Conservation (phyloP, 2,113 vertebrate genomes). For the Tursiops truncatus region DNA sequence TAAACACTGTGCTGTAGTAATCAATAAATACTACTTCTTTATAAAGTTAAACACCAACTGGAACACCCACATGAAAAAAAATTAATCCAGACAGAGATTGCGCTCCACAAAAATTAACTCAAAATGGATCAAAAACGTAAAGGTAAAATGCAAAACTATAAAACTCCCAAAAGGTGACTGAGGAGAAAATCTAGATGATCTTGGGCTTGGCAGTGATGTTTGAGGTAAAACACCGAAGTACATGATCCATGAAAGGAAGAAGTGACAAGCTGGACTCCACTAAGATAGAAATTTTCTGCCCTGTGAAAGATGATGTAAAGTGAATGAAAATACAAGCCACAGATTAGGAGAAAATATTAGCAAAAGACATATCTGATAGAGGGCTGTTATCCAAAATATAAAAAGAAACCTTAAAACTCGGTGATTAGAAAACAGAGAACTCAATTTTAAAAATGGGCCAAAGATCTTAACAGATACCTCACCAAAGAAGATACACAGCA, state of each 20-base stretch:
- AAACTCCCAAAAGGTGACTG: background rate
- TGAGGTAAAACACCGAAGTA: background rate
- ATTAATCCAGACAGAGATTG: background rate
- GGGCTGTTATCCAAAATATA: background rate
- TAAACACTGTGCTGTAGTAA: background rate
- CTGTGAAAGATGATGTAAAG: background rate
- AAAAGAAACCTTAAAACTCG: background rate
- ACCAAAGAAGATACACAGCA: background rate
- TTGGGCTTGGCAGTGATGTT: background rate
- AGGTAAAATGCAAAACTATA: background rate
- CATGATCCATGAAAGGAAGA: background rate
- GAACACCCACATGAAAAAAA: background rate
- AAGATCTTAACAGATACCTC: background rate
- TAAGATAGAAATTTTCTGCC: background rate
- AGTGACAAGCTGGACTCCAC: background rate
- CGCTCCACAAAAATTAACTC: background rate
- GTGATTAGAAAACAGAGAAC: background rate
- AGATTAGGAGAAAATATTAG: background rate
- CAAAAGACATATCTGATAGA: background rate
- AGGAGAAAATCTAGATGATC: background rate
- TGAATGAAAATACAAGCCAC: background rate
- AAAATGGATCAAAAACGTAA: background rate
- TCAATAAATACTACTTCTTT: background rate
- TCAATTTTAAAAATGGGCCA: background rate
- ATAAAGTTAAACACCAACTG: background rate